Evolutionary conservation across 2,113 vertebrate genomes (phyloP).

Genomic region (Catagonus wagneri): DNA sequence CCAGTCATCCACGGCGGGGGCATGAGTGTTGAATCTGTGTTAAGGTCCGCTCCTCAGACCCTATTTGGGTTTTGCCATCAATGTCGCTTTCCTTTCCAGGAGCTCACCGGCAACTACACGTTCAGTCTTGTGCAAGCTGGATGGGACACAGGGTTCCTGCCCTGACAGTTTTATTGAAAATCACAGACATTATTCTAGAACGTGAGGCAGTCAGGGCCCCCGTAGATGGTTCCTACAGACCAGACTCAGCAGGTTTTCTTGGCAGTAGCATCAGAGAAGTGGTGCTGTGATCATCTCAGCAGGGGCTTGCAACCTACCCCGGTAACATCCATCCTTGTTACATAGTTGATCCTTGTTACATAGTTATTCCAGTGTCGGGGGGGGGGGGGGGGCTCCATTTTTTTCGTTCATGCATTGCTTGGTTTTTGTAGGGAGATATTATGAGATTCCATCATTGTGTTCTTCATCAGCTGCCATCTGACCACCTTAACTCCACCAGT

Average conservation of each 20-base stretch:
- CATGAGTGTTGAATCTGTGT: no score
- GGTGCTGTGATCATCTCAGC: no score
- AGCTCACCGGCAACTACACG: not conserved
- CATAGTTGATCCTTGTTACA: not conserved
- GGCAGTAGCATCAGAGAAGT: not conserved
- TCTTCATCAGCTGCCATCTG: not conserved
- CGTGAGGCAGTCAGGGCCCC: not conserved
- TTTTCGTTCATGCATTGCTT: not conserved
- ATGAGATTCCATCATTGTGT: not conserved
- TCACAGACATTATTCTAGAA: not conserved
- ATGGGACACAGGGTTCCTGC: not conserved
- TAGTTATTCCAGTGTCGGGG: not conserved
- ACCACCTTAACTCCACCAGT: not conserved
- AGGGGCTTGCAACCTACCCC: not conserved
- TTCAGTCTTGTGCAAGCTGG: no score
- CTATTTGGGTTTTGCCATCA: not conserved
- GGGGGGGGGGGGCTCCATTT: not conserved
- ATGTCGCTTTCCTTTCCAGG: not conserved
- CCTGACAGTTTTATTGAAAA: not conserved
- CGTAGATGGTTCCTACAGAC: not conserved
- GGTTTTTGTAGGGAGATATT: not conserved
- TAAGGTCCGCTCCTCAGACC: not conserved
- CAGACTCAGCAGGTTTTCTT: not conserved
- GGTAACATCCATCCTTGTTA: rapidly evolving
- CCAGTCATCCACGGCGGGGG: not conserved